phyloP scores from a whole-genome alignment of 2,797 vertebrate species.

The Fratercula arctica region DNA sequence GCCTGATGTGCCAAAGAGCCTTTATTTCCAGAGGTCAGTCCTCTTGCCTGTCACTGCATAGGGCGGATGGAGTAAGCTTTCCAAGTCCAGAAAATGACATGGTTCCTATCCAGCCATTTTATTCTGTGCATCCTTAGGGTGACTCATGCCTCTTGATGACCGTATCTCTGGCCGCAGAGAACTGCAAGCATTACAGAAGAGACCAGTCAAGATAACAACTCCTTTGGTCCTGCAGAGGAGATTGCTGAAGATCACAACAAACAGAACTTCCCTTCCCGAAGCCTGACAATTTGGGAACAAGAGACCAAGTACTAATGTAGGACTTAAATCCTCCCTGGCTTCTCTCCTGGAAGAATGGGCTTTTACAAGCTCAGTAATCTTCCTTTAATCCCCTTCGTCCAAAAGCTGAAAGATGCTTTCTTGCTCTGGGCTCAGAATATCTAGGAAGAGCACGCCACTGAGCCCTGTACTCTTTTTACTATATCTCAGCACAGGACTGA shows the following conservation, averaged over 20 bases:
- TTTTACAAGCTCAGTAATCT: background rate
- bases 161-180: background rate
- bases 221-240: background rate
- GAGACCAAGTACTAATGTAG: background rate
- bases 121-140: background rate
- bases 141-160: background rate
- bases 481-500: background rate
- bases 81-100: background rate
- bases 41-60: background rate
- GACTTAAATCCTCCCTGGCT: background rate
- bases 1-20: background rate
- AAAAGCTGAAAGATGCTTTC: background rate
- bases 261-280: background rate
- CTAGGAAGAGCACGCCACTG: background rate
- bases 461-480: background rate
- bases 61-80: background rate
- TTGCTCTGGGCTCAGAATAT: background rate
- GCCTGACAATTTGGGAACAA: background rate
- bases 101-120: background rate
- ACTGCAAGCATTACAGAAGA: background rate
- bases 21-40: constrained; percentile 6
- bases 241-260: background rate
- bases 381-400: background rate
- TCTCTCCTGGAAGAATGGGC: background rate
- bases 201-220: background rate